These are phyloP conservation scores for Anser cygnoides DNA, from an alignment of 2,113 vertebrate genomes.

Conservation along the genomic window DNA sequence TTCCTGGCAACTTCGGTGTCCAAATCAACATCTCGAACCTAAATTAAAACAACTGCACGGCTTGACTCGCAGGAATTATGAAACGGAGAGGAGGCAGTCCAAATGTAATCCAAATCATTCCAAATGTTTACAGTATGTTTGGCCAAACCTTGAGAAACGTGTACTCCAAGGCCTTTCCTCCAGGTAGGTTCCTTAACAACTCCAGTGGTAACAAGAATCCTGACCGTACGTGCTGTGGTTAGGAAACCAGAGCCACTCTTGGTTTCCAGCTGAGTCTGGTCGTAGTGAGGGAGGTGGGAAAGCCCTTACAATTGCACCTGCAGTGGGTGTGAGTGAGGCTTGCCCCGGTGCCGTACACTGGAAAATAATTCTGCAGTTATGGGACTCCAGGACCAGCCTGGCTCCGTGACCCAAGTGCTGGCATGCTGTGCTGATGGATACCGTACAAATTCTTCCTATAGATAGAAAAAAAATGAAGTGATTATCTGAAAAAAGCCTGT, in stretches of 20 bases:
- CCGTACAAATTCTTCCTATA: not conserved
- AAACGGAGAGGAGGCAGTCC: not conserved
- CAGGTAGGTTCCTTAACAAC: not conserved
- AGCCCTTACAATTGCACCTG: not conserved
- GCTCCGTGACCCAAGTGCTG: not conserved
- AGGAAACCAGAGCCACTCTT: not conserved
- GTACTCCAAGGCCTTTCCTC: not conserved
- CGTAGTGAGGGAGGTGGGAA: rapidly evolving
- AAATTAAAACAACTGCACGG: constrained; percentile 24
- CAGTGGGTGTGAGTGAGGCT: not conserved
- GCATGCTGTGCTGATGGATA: not conserved
- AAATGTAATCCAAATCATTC: not conserved
- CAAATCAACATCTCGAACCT: constrained; percentile 36
- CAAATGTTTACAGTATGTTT: not conserved
- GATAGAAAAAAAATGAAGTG: not conserved
- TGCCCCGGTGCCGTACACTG: not conserved
- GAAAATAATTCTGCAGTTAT: not conserved
- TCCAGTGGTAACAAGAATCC: not conserved
- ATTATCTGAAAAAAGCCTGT: not conserved
- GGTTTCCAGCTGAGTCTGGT: not conserved
- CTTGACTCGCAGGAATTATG: not conserved
- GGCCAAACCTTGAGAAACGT: not conserved
- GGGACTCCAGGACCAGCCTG: not conserved
- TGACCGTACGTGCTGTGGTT: not conserved
- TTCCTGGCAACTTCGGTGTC: constrained; percentile 36